These are phyloP conservation scores for Diglossa brunneiventris DNA, from an alignment of 2,113 vertebrate genomes.

Conservation along the genomic window DNA sequence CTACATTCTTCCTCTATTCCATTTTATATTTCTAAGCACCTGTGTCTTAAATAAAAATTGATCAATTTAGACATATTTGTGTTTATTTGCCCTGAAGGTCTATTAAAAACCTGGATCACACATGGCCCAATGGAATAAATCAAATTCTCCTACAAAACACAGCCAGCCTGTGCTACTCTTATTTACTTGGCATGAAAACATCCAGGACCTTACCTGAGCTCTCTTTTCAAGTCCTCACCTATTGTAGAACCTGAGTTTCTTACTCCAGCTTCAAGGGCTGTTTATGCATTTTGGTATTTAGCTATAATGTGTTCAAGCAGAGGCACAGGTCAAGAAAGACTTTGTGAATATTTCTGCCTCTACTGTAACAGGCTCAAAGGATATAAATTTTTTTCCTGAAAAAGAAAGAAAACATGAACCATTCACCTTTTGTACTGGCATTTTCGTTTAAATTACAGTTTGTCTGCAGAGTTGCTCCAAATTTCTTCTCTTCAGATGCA, in stretches of 20 bases:
- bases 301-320: background rate
- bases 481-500: background rate
- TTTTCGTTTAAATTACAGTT: background rate
- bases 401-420: slow-evolving; percentile 12
- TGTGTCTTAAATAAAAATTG: background rate
- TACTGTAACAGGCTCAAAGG: background rate
- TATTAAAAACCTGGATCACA: background rate
- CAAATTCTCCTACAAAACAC: background rate
- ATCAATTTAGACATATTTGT: background rate
- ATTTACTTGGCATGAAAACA: background rate
- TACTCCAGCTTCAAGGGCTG: background rate
- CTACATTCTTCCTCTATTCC: background rate
- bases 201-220: background rate
- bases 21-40: background rate
- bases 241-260: background rate
- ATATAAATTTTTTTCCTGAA: background rate
- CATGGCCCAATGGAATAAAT: background rate
- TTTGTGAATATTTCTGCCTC: background rate
- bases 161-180: background rate
- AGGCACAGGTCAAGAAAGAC: slow-evolving; percentile 1
- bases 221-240: background rate
- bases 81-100: background rate
- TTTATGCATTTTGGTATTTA: background rate
- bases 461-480: background rate
- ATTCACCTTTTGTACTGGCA: slow-evolving; percentile 1